A percentile compares a stretch with the other conserved stretches of the same genome.
Evolutionary conservation across 2,797 vertebrate species (phyloP).

Genomic region (Discoglossus pictus): DNA sequence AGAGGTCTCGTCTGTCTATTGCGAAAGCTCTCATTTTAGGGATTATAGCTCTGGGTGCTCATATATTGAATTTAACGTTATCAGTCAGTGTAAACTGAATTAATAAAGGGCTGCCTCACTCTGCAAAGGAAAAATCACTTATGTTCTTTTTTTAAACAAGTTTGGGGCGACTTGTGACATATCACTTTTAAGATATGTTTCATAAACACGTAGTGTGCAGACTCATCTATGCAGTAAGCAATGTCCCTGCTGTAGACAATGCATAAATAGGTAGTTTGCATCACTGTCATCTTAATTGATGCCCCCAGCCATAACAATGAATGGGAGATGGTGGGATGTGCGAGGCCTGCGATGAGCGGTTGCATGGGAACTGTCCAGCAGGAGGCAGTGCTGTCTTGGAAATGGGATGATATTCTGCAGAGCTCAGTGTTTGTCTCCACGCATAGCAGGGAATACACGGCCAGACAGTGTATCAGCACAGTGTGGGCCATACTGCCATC

Average conservation of each 20-base stretch:
- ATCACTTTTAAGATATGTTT: no score
- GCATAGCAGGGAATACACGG: conserved; percentile 21
- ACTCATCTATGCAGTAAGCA: conserved; percentile 7
- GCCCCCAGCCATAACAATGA: conserved; percentile 27
- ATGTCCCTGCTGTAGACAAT: conserved; percentile 19
- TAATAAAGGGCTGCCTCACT: no score
- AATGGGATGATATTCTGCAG: background rate
- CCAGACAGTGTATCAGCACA: conserved; percentile 38
- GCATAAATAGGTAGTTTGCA: conserved; percentile 25
- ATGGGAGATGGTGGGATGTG: conserved; percentile 3
- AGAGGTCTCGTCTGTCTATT: no score
- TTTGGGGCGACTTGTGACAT: no score
- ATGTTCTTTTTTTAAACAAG: no score
- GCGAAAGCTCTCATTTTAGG: no score
- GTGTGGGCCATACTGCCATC: conserved; percentile 43
- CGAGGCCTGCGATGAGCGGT: background rate
- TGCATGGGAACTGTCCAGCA: background rate
- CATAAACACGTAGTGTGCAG: conserved; percentile 10
- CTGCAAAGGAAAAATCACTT: no score
- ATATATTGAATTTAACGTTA: no score
- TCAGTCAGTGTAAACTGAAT: no score
- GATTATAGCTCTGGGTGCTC: no score
- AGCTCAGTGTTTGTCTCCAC: conserved; percentile 14
- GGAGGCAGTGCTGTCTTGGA: conserved; percentile 37
- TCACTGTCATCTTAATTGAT: conserved; percentile 31